Base-by-base conservation (phyloP, 2,888 invertebrate species). In the Hypercompe scribonia region DNA sequence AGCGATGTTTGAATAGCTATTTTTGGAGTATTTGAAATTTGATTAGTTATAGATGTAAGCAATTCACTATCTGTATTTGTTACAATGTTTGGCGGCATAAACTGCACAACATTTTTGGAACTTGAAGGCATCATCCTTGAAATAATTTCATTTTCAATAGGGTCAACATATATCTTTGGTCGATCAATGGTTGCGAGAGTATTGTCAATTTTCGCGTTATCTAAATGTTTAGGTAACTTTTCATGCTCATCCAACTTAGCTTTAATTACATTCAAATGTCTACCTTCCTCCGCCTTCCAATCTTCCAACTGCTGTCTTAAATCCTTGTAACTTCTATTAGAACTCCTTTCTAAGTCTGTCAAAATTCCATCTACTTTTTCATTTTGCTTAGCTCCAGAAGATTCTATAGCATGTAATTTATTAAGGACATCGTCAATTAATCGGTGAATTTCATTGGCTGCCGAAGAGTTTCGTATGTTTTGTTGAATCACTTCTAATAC, bases 401-500 rank as follows among this genome's bases (percentile, higher is more conserved):
- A 72, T 71, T 87, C 84, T 68, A 86, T 79, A 13, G 15, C 39
- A 66, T 78, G 39, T 34, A 84, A 72, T 77, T 79, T 84, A 2
- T 46, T 70, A 33, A 91, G 81, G 39, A 92, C 85, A 80, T 88
- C 83, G 77, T 90, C 84, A 28, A 92, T 86, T 54, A 90, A 83
- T 58, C 83, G 77, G 64, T 87, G 86, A 68, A 93, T 88, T 84
- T 91, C 88, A 3, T 82, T 61, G 8, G 76, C 84, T 80, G 90
- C 88, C n/a, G 88, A 82, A 39, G 75, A 74, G 74, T 89, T 89
- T 73, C 82, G 85, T 66, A 89, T 81, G 58, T 75, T 86, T n/a
- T 81, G 76, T 84, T 92, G 89, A 64, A 88, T 78, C 68, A 90
- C 81, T 61, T 91, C 87, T 67, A 94, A 83, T 46, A 86, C 68